phyloP scores from a whole-genome alignment of 2,888 invertebrate species.

The Psylliodes chrysocephalus region DNA sequence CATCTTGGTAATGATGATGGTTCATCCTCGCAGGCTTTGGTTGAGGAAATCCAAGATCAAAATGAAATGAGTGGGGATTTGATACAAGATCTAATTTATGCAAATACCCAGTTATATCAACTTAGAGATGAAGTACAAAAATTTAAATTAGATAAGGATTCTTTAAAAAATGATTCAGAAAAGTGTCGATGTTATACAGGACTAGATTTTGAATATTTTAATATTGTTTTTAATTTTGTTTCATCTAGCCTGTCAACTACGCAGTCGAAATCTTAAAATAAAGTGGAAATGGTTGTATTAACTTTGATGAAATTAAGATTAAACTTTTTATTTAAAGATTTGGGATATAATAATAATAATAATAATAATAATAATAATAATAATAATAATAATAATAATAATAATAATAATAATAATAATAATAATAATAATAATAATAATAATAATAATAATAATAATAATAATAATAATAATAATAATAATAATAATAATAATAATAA shows the following conservation, averaged over 20 bases:
- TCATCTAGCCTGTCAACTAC: neutral
- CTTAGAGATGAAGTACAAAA: conserved; percentile 3
- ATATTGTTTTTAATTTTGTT: too few relatives aligned
- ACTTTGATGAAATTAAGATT: too few relatives aligned
- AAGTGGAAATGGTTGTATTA: conserved; percentile 11
- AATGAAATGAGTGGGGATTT: neutral
- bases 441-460: too few relatives aligned
- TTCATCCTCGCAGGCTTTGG: neutral
- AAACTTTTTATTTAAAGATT: conserved; percentile 24
- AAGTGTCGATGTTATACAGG: conserved; percentile 3
- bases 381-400: too few relatives aligned
- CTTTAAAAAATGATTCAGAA: conserved; percentile 11
- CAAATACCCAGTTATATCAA: neutral
- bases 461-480: too few relatives aligned
- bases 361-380: too few relatives aligned
- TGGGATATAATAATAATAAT: too few relatives aligned
- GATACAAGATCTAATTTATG: neutral
- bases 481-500: too few relatives aligned
- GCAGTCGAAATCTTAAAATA: neutral
- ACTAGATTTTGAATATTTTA: conserved; percentile 11
- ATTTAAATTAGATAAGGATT: conserved; percentile 5
- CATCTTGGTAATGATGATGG: neutral
- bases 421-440: too few relatives aligned
- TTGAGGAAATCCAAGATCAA: neutral
- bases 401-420: too few relatives aligned